These are phyloP conservation scores for Trichonephila inaurata DNA, from an alignment of 1,140 invertebrate genomes.

Conservation along the genomic window DNA sequence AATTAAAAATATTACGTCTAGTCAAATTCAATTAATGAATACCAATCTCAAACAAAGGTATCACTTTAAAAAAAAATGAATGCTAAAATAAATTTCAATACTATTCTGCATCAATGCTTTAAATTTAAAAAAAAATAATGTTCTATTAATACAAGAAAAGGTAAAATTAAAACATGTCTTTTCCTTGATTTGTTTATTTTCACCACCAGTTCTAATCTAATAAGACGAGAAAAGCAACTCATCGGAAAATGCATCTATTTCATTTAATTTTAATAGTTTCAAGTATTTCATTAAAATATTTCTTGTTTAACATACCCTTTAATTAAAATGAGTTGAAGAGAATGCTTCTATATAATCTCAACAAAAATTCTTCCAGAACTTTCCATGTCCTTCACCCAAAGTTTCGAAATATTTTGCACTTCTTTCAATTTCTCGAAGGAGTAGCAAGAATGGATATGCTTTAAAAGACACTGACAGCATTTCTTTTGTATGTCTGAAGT, in stretches of 20 bases:
- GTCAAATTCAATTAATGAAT: too few species aligned
- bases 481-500: not conserved
- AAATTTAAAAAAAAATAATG: too few species aligned
- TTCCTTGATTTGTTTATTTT: not conserved
- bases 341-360: not conserved
- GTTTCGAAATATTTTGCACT: slow-evolving; percentile 1
- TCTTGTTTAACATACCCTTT: not conserved
- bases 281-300: not conserved
- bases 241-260: not conserved
- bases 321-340: not conserved
- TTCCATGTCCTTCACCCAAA: not conserved
- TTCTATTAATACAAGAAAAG: too few species aligned
- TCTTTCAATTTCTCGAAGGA: not conserved
- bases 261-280: not conserved
- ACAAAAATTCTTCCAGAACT: not conserved
- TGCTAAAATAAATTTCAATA: too few species aligned
- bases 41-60: too few species aligned
- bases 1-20: too few species aligned
- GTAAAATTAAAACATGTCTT: too few species aligned
- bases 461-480: not conserved
- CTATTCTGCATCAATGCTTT: too few species aligned
- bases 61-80: too few species aligned
- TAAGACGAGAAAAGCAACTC: not conserved
- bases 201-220: not conserved
- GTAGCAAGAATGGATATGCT: not conserved